Percentiles rank a stretch among this genome's conserved stretches.
phyloP scores from a whole-genome alignment of 2,797 vertebrate genomes.

The Setipinna tenuifilis region DNA sequence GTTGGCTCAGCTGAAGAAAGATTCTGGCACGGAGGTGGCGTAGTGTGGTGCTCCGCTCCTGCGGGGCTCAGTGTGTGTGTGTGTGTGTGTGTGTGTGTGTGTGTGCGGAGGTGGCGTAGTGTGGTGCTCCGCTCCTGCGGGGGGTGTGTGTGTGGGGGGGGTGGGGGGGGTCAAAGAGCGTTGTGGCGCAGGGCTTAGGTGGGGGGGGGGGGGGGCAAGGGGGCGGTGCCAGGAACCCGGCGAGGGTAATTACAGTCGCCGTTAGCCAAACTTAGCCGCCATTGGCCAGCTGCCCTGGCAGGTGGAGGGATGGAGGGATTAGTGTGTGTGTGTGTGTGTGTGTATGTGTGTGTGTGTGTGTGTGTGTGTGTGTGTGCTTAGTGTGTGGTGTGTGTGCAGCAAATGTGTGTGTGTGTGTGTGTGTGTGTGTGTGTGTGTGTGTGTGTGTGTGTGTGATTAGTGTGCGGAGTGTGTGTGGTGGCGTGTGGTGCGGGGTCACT shows the following conservation, averaged over 20 bases:
- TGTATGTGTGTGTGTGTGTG: too few species aligned
- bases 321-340: not conserved
- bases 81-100: slow-evolving; percentile 5
- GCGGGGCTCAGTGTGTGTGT: not conserved
- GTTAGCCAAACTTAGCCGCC: slow-evolving; percentile 38
- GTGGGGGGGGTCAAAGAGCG: slow-evolving; percentile 24
- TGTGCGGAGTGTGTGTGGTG: not conserved
- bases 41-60: too few species aligned
- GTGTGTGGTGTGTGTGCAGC: too few species aligned
- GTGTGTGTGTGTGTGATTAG: not conserved
- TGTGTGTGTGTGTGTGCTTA: too few species aligned
- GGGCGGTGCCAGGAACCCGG: slow-evolving; percentile 16
- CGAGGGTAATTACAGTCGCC: slow-evolving; percentile 2
- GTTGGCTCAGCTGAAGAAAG: not conserved
- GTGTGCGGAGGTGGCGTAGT: not conserved
- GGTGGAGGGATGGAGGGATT: slow-evolving; percentile 44
- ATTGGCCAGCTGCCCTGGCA: slow-evolving; percentile 53
- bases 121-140: not conserved
- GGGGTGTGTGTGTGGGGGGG: not conserved
- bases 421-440: too few species aligned
- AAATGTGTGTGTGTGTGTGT: too few species aligned
- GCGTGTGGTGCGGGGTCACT: not conserved
- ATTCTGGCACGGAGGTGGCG: too few species aligned
- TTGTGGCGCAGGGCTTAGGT: not conserved
- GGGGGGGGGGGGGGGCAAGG: not conserved